A percentile compares a stretch with the other conserved stretches of the same genome.
phyloP scores from a whole-genome alignment of 2,113 vertebrate species.

The Actenoides hombroni region DNA sequence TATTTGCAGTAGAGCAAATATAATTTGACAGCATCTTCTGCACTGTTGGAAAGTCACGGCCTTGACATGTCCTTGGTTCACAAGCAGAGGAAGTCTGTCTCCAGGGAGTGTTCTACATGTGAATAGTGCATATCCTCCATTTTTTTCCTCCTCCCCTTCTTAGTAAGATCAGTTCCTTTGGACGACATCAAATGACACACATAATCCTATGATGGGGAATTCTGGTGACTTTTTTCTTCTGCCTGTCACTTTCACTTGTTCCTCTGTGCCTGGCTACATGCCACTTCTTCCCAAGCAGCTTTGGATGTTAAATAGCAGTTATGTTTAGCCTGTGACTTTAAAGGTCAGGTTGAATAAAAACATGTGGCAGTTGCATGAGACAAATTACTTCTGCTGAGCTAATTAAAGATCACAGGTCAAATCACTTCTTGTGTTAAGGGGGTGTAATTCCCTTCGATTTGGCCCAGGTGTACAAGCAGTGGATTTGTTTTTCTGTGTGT shows the following conservation, averaged over 20 bases:
- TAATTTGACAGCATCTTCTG: neutral
- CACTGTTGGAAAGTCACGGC: neutral
- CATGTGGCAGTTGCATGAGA: neutral
- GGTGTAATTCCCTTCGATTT: neutral
- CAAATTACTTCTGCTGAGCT: neutral
- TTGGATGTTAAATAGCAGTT: slow-evolving; percentile 12
- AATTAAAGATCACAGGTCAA: slow-evolving; percentile 9
- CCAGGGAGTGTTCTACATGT: neutral
- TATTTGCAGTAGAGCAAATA: neutral
- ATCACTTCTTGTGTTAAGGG: neutral
- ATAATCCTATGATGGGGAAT: neutral
- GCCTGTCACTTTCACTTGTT: slow-evolving; percentile 15
- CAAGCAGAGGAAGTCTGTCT: neutral
- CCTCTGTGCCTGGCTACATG: neutral
- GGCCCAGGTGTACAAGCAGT: neutral
- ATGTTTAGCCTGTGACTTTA: neutral
- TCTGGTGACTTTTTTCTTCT: slow-evolving; percentile 23
- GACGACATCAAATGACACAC: neutral
- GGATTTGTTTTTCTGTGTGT: neutral
- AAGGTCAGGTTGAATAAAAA: neutral
- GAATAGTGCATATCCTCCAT: neutral
- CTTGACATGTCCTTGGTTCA: neutral
- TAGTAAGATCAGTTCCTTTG: neutral
- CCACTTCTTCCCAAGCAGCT: neutral
- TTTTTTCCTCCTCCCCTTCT: neutral